These are phyloP conservation scores for Abramis brama DNA, from an alignment of 2,113 vertebrate genomes.

Conservation along the genomic window DNA sequence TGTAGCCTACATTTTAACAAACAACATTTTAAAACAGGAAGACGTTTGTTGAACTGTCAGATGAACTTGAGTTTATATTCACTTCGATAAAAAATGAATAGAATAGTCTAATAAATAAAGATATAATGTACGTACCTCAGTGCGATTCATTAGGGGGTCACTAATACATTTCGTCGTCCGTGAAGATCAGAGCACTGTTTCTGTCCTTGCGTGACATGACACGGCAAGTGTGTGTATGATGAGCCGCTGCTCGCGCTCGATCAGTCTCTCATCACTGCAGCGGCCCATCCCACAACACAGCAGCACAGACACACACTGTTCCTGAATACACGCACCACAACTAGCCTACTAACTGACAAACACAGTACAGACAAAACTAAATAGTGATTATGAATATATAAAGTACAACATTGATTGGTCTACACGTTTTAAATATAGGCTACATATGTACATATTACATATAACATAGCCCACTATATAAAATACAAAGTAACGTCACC, in stretches of 20 bases:
- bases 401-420: no score
- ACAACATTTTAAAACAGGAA: neutral
- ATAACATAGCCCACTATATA: no score
- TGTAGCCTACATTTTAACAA: neutral
- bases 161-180: slow-evolving; percentile 17
- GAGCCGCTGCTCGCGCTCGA: slow-evolving; percentile 8
- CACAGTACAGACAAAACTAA: neutral
- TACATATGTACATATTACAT: no score
- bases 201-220: slow-evolving; percentile 31
- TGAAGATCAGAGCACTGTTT: slow-evolving; percentile 49
- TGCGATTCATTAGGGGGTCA: slow-evolving; percentile 47
- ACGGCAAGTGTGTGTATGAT: slow-evolving; percentile 20
- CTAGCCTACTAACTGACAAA: neutral
- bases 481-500: neutral
- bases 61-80: neutral
- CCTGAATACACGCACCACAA: neutral
- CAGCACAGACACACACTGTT: neutral
- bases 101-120: neutral
- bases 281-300: neutral
- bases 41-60: neutral
- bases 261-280: neutral
- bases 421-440: no score
- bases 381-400: no score
- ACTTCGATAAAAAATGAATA: neutral
- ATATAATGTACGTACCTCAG: slow-evolving; percentile 53